A percentile compares a stretch with the other conserved stretches of the same genome.
Evolutionary conservation across 2,797 vertebrate genomes (phyloP).

Genomic region (Amphiprion clarkii): DNA sequence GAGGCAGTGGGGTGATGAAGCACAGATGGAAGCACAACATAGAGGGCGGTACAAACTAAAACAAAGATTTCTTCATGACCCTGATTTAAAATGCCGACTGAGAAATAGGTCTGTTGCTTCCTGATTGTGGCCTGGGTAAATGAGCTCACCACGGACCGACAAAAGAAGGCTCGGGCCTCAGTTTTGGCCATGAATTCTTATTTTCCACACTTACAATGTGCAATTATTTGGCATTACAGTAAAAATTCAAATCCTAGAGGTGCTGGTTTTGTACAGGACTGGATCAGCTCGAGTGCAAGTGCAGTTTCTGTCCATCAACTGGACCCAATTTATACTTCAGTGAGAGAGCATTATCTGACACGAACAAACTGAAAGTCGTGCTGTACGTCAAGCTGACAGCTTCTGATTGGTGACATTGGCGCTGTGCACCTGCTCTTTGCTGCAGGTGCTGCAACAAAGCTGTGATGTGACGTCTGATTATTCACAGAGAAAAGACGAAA

Average conservation of each 20-base stretch:
- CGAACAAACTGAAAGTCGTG: conserved; percentile 19
- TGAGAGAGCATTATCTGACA: conserved; percentile 11
- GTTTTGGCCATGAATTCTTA: background rate
- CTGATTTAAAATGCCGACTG: conserved; percentile 32
- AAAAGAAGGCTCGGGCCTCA: background rate
- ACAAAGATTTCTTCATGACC: conserved; percentile 55
- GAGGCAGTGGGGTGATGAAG: conserved; percentile 53
- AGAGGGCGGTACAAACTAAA: conserved; percentile 28
- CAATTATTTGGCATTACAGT: background rate
- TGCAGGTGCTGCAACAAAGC: conserved; percentile 23
- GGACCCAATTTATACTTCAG: conserved; percentile 21
- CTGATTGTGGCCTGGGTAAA: conserved; percentile 7
- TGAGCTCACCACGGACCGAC: background rate
- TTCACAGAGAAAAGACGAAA: conserved; percentile 15
- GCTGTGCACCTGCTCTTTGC: conserved; percentile 25
- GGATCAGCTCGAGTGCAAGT: background rate
- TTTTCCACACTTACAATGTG: background rate
- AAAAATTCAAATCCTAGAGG: background rate
- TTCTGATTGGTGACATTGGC: conserved; percentile 37
- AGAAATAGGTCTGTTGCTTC: conserved; percentile 6
- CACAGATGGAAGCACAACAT: conserved; percentile 60
- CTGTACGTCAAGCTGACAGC: background rate
- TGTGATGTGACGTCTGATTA: conserved; percentile 22
- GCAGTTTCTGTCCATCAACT: background rate
- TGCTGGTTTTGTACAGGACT: background rate